Evolutionary conservation across 1,140 invertebrate species (phyloP), one percentile per base, ranked within the genome.

Genomic region (Zophobas atratus): DNA sequence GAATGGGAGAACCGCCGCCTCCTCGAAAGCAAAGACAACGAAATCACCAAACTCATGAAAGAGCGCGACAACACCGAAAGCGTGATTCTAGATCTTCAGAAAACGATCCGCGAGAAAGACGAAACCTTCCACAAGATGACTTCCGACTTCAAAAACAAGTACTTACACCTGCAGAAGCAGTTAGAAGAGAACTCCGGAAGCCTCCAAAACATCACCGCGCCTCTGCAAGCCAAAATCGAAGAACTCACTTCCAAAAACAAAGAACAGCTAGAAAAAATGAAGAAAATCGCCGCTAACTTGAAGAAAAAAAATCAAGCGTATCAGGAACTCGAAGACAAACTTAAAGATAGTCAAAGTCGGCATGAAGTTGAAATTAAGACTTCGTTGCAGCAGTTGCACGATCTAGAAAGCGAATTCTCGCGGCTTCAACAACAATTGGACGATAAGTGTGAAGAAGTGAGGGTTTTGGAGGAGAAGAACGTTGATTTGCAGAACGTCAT

Each of bases 211-310:
- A 71, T 80, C 84, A 51, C 84, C 86, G 0, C 83, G 83, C 41
- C 84, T 84, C 56, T 87, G 60, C 82, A 89, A 85, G 77, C 84
- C 78, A 88, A 87, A 82, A 84, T 92, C 86, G 81, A 84, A 83
- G 84, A 88, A 73, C 60, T 86, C 0, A 82, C 81, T 5, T 84
- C 85, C 53, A 88, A 85, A 77, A 83, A 86, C 53, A 88, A 90
- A 80, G 90, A 92, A 79, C 85, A 90, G 6, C 82, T 92, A 35
- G 93, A 94, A 70, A 94, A 94, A 85, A 89, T 95, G 84, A 94
- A 94, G 81, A 94, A 94, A 79, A 91, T 93, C 79, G 93, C 93
- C 1, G 87, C 91, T 0, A 94, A 91, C 81, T 87, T 94, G 4
- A 95, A 95, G 83, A 94, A 94, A 80, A 94, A 94, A 83, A 87